Conservation (phyloP, 2,797 vertebrate species). For the Aselliscus stoliczkanus region DNA sequence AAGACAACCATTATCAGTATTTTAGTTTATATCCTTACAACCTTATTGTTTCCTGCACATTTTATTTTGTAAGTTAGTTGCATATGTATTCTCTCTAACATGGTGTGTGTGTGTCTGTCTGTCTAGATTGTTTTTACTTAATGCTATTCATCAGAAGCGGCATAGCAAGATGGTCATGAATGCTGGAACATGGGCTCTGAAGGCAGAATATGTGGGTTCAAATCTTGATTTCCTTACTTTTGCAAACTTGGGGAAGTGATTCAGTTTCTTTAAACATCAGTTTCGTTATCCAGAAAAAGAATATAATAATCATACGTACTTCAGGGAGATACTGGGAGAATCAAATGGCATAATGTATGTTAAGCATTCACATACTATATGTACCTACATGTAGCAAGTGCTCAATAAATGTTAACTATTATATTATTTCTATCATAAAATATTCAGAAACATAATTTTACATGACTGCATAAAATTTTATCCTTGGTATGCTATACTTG, state of each 20-base stretch:
- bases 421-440: background rate
- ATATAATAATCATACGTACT: background rate
- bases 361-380: background rate
- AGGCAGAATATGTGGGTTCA: background rate
- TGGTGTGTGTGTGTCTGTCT: background rate
- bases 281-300: background rate
- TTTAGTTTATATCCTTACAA: background rate
- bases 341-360: background rate
- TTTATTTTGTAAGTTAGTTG: slow-evolving; percentile 12
- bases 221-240: background rate
- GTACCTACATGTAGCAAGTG: background rate
- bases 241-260: background rate
- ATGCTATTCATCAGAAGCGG: background rate
- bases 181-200: background rate
- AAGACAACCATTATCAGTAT: background rate
- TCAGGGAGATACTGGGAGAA: background rate
- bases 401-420: background rate
- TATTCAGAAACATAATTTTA: slow-evolving; percentile 7
- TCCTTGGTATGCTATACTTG: background rate
- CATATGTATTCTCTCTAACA: background rate
- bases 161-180: background rate
- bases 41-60: background rate
- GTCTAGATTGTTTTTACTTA: background rate
- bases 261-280: background rate
- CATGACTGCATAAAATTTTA: background rate